Base-by-base conservation (phyloP, 2,888 invertebrate genomes). In the Carcina quercana region DNA sequence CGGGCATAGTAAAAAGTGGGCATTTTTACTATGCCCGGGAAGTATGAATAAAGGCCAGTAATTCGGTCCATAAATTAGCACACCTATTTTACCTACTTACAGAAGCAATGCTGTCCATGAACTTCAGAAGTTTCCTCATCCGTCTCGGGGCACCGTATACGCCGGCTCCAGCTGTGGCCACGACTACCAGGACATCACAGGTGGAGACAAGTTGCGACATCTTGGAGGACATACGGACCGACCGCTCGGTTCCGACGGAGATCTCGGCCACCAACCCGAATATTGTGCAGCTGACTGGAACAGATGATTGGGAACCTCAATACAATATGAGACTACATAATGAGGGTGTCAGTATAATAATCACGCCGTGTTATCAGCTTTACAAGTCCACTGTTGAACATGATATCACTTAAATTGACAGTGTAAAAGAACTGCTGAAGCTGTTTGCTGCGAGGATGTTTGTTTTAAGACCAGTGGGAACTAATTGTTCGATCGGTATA, bases 151-250 rank as follows among this genome's bases (percentile, higher is more conserved):
- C 85, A 0, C 86, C 85, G 38, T 85, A 72, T 7, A 87, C 80
- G 0, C 86, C 85, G 0, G 82, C 79, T 2, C 78, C 71, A 0
- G 87, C 86, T 0, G 85, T 78, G 13, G 71, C 61, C 15, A 74
- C 82, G n/a, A 87, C 84, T 1, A 87, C 86, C 12, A 85, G 45
- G 6, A 87, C 82, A 40, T 88, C 88, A 37, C 86, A 85, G 11
- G 85, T 75, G 0, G 86, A 87, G 25, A 86, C 86, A 15, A 86
- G 82, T 34, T 86, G 79, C 0, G 87, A 82, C 53, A 86, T 86
- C 21, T 73, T 70, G 2, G 86, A 86, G 4, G 85, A 72, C 70
- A 88, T 76, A 12, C 87, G 74, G 12, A 86, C 86, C 2, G 87
- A 87, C 36, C 74, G 38, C 35, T 74, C 70, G 47, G 85, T 73